Conservation (phyloP, 2,888 invertebrate genomes). For the Acanthacorydalis orientalis region DNA sequence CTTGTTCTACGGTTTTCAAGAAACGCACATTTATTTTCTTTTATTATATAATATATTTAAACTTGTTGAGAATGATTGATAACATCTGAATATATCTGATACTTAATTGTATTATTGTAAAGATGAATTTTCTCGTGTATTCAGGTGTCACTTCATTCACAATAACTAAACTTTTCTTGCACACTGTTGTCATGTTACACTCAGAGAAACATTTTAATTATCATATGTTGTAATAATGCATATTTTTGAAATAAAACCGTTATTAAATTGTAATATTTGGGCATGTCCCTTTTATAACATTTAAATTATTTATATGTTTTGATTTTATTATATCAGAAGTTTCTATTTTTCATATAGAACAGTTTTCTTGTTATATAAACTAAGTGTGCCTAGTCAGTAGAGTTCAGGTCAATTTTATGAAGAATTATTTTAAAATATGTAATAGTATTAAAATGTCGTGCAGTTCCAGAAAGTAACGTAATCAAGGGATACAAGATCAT, state of each 20-base stretch:
- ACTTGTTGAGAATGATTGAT: not conserved
- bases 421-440: constrained; percentile 18
- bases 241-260: constrained; percentile 27
- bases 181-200: constrained; percentile 30
- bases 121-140: not conserved
- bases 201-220: constrained; percentile 25
- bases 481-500: not conserved
- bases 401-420: constrained; percentile 41
- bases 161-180: not conserved
- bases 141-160: not conserved
- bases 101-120: not conserved
- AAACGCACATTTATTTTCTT: not conserved
- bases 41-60: not conserved
- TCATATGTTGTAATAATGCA: constrained; percentile 29
- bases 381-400: constrained; percentile 50
- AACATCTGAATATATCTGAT: not conserved
- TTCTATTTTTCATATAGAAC: constrained; percentile 32
- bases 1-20: not conserved
- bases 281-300: not conserved
- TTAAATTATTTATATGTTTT: constrained; percentile 22
- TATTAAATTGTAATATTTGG: constrained; percentile 13
- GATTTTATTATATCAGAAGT: constrained; percentile 30
- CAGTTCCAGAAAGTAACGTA: constrained; percentile 18
- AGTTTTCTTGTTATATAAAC: constrained; percentile 39
- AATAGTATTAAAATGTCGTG: constrained; percentile 17